These are phyloP conservation scores for Pempheris klunzingeri DNA, from an alignment of 2,797 vertebrate species.

Conservation along the genomic window DNA sequence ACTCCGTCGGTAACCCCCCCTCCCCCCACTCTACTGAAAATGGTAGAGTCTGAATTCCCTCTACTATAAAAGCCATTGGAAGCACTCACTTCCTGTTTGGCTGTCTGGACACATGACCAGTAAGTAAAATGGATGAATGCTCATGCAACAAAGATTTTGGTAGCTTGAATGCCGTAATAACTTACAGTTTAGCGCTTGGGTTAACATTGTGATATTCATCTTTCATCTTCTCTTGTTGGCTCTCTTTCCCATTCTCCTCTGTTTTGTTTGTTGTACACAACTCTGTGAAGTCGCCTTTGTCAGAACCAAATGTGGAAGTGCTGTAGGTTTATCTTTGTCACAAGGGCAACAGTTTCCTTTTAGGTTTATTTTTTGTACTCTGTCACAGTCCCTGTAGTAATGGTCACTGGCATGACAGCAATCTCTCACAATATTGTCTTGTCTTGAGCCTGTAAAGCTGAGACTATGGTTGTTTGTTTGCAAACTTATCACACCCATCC, in stretches of 20 bases:
- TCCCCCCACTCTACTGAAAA: too few species aligned
- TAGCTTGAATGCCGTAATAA: too few species aligned
- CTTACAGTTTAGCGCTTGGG: too few species aligned
- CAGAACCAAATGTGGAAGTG: neutral
- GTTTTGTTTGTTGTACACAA: neutral
- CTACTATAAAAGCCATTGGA: too few species aligned
- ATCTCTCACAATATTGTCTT: neutral
- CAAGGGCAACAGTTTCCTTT: neutral
- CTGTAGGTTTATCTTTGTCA: neutral
- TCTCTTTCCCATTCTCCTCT: neutral
- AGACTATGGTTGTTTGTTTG: neutral
- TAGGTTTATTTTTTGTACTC: neutral
- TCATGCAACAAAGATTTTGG: too few species aligned
- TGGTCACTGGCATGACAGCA: neutral
- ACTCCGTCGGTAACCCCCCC: too few species aligned
- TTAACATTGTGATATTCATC: neutral
- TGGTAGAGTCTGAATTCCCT: too few species aligned
- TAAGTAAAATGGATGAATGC: too few species aligned
- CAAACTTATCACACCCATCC: neutral
- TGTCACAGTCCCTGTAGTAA: neutral
- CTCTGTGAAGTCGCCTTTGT: neutral
- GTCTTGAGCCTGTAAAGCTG: neutral
- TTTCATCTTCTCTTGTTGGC: neutral
- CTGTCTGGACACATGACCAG: too few species aligned
- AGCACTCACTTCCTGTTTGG: too few species aligned